These are phyloP conservation scores for Lycia hirtaria DNA, from an alignment of 2,888 invertebrate genomes.

Conservation along the genomic window DNA sequence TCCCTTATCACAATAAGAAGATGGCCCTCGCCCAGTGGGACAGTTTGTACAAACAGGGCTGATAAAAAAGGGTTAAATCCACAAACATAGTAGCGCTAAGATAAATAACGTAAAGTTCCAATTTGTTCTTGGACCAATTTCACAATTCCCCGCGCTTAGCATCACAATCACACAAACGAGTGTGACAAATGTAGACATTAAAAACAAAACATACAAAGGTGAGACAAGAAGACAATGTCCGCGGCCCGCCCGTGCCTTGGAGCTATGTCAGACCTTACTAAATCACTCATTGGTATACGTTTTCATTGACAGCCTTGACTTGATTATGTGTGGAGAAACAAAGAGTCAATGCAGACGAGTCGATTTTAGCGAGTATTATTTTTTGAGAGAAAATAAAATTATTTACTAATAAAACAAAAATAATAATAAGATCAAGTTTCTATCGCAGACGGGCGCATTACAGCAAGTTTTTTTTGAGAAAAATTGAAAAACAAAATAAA, in stretches of 20 bases:
- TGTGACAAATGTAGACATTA: slow-evolving; percentile 18
- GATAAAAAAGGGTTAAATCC: no score
- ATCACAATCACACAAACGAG: slow-evolving; percentile 16
- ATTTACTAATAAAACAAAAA: no score
- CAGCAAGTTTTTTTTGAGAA: no score
- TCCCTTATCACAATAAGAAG: no score
- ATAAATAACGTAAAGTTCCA: slow-evolving; percentile 1
- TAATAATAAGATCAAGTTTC: no score
- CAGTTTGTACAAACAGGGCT: no score
- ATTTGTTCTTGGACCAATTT: slow-evolving; percentile 28
- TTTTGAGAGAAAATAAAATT: no score
- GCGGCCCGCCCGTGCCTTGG: slow-evolving; percentile 7
- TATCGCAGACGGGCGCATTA: no score
- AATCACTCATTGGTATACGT: slow-evolving; percentile 33
- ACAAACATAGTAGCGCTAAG: slow-evolving; percentile 2
- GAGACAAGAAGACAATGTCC: slow-evolving; percentile 14
- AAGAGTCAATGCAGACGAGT: slow-evolving; percentile 11
- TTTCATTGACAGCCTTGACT: slow-evolving; percentile 40
- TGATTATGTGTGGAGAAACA: slow-evolving; percentile 29
- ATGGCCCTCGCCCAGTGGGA: no score
- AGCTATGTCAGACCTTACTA: slow-evolving; percentile 35
- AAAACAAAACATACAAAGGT: slow-evolving; percentile 23
- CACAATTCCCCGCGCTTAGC: slow-evolving; percentile 16
- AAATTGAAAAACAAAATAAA: no score
- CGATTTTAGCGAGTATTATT: not conserved